These are phyloP conservation scores for Lingula anatina DNA, from an alignment of 2,888 invertebrate genomes.

Conservation along the genomic window DNA sequence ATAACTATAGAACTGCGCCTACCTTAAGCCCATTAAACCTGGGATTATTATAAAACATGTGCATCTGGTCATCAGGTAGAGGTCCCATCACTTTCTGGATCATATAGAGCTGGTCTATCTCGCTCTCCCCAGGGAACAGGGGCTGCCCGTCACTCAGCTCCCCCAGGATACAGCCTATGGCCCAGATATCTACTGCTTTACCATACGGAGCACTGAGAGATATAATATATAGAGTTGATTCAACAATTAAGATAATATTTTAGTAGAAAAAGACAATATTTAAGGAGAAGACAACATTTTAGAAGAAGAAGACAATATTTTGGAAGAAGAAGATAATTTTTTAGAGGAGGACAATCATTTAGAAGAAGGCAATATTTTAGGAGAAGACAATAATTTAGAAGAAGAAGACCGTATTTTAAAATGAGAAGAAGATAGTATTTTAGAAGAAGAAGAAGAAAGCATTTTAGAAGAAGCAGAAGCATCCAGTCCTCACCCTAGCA, in stretches of 20 bases:
- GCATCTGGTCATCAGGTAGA: constrained; percentile 47
- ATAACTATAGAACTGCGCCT: constrained; percentile 1
- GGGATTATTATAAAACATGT: constrained; percentile 44
- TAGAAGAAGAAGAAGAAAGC: too few relatives aligned
- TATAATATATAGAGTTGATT: too few relatives aligned
- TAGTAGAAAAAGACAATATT: too few relatives aligned
- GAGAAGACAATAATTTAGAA: too few relatives aligned
- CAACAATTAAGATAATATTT: too few relatives aligned
- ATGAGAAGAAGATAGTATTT: too few relatives aligned
- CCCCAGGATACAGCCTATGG: constrained; percentile 51
- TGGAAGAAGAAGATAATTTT: too few relatives aligned
- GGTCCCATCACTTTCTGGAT: constrained; percentile 50
- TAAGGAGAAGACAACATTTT: too few relatives aligned
- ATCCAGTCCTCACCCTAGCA: constrained; percentile 48
- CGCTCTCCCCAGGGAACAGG: constrained; percentile 50
- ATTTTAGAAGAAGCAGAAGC: too few relatives aligned
- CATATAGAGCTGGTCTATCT: constrained; percentile 50
- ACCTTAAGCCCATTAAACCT: constrained; percentile 49
- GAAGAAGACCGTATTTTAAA: too few relatives aligned
- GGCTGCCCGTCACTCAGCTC: constrained; percentile 50
- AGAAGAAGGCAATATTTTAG: not conserved
- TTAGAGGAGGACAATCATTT: not conserved
- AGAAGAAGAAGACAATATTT: too few relatives aligned
- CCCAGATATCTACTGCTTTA: constrained; percentile 51
- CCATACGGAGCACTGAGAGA: constrained; percentile 48